Base-by-base conservation (phyloP, 2,888 invertebrate species). In the Chloroclystis v-ata region DNA sequence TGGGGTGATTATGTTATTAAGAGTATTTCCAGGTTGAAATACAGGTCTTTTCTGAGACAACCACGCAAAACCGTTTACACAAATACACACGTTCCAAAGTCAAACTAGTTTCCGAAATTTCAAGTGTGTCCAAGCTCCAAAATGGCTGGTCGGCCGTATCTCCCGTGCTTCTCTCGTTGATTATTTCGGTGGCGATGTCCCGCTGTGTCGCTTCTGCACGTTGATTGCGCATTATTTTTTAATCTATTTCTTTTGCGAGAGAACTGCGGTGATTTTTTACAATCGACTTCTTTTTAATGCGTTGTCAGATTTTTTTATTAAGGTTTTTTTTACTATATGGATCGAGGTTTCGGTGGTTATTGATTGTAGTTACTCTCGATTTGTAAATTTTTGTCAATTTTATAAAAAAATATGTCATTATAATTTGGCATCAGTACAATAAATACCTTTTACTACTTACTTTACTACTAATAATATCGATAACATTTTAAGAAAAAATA, bases 161-260 rank as follows among this genome's bases (percentile, higher is more conserved):
- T 52, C 47, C 42, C 39, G 61, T 66, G 78, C 82, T 81, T 80
- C 78, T 73, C 75, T 75, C 69, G 77, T 80, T 82, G 79, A 83
- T 85, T 84, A 85, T 83, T 83, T 80, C 76, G 75, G 79, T 80
- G 78, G 82, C 76, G 69, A 63, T 64, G 63, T 64, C 79, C 82
- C 72, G 81, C 82, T 72, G 83, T 59, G 81, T 52, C 61, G 75
- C 74, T 74, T 72, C 78, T 73, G 76, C 73, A 65, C 72, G 65
- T 74, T 80, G 78, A 82, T 82, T 80, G 81, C 78, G 65, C 68
- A 57, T 57, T 63, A 63, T 67, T 70, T 69, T 65, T 63, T 52
- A 52, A 53, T 53, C 56, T 60, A 59, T 63, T 60, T 58, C 57
- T 54, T 58, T 60, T 61, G 52, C 57, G 46, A 24, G 28, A 48